Evolutionary conservation across 2,888 invertebrate genomes (phyloP).

Genomic region (Amaurobius ferox): DNA sequence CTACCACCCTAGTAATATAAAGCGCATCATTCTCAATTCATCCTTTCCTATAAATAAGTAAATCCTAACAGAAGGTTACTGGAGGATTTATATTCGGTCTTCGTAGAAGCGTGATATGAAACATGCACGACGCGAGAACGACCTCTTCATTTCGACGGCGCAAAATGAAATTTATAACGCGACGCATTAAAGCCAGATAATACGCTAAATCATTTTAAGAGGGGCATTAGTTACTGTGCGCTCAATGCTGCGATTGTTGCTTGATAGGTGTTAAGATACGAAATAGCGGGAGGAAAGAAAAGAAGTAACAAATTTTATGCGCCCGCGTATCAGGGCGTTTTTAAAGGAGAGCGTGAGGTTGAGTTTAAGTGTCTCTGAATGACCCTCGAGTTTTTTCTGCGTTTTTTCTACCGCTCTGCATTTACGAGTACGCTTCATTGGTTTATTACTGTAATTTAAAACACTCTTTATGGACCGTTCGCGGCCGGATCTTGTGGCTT

Average conservation of each 20-base stretch:
- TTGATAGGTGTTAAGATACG: conserved; percentile 61
- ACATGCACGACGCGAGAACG: conserved; percentile 23
- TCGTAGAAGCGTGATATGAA: conserved; percentile 37
- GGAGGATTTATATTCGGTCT: conserved; percentile 35
- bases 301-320: conserved; percentile 21
- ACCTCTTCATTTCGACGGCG: conserved; percentile 28
- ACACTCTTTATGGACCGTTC: conserved; percentile 21
- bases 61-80: background rate
- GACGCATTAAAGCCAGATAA: background rate
- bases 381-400: background rate
- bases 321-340: background rate
- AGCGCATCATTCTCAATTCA: background rate
- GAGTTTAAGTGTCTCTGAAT: background rate
- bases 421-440: conserved; percentile 24
- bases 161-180: conserved; percentile 31
- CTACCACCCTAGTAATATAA: background rate
- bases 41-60: background rate
- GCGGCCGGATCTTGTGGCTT: conserved; percentile 32
- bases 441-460: conserved; percentile 63
- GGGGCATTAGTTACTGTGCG: conserved; percentile 43
- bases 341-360: conserved; percentile 20
- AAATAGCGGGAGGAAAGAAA: background rate
- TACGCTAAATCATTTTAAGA: conserved; percentile 65
- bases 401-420: background rate
- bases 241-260: conserved; percentile 40